Conservation (phyloP, 1,140 invertebrate genomes). For the Antheraea mylitta region DNA sequence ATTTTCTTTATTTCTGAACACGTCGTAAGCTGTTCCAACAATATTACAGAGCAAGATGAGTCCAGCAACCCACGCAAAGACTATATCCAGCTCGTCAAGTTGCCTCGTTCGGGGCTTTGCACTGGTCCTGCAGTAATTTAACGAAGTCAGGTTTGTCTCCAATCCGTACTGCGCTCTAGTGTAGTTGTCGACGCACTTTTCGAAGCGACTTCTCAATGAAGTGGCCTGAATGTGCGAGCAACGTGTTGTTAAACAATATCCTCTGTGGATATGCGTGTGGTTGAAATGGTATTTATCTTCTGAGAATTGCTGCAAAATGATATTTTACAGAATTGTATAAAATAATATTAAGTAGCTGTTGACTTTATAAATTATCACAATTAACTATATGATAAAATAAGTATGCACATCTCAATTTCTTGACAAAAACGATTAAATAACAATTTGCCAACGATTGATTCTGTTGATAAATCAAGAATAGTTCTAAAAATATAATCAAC, state of each 20-base stretch:
- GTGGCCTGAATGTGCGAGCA: slow-evolving; percentile 29
- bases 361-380: too few species aligned
- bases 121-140: slow-evolving; percentile 35
- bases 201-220: slow-evolving; percentile 21
- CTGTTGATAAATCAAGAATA: too few species aligned
- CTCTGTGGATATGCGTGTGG: slow-evolving; percentile 42
- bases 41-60: slow-evolving; percentile 35
- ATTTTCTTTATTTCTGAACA: slow-evolving; percentile 28
- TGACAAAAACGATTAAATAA: too few species aligned
- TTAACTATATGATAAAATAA: too few species aligned
- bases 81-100: slow-evolving; percentile 29
- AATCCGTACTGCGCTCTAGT: slow-evolving; percentile 29
- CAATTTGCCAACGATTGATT: too few species aligned
- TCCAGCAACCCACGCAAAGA: slow-evolving; percentile 22
- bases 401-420: too few species aligned
- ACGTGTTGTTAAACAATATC: slow-evolving; percentile 37
- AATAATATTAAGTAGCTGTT: too few species aligned
- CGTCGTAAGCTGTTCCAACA: slow-evolving; percentile 42
- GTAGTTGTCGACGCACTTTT: slow-evolving; percentile 37
- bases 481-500: too few species aligned
- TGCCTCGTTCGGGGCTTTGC: slow-evolving; percentile 4
- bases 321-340: too few species aligned
- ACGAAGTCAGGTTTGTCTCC: slow-evolving; percentile 20
- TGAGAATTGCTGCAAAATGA: slow-evolving; percentile 33
- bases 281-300: slow-evolving; percentile 38